Conservation (phyloP, 1,140 invertebrate species). For the Prorops nasuta region DNA sequence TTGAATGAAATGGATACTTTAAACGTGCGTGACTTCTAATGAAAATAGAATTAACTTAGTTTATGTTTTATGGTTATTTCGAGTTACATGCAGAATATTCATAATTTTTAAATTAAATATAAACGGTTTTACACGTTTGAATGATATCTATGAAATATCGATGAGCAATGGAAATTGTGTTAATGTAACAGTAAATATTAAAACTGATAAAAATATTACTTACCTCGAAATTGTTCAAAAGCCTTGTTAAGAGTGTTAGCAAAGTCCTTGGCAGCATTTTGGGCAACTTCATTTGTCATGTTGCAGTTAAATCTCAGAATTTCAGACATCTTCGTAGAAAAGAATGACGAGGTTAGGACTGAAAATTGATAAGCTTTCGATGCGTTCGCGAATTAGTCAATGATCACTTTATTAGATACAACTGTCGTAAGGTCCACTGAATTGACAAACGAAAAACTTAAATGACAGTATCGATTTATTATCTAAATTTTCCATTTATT, state of each 20-base stretch:
- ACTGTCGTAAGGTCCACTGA: slow-evolving; percentile 10
- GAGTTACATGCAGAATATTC: no score
- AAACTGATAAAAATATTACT: slow-evolving; percentile 24
- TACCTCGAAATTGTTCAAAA: slow-evolving; percentile 35
- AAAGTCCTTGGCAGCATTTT: slow-evolving; percentile 23
- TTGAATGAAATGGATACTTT: no score
- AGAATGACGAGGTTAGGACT: slow-evolving; percentile 17
- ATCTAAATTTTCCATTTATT: slow-evolving; percentile 15
- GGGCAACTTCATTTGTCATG: slow-evolving; percentile 18
- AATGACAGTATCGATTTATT: slow-evolving; percentile 19
- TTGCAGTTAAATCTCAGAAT: slow-evolving; percentile 12
- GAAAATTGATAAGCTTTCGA: no score
- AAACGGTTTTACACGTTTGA: no score
- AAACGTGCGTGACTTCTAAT: no score
- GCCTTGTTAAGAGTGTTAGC: slow-evolving; percentile 16
- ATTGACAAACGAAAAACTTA: slow-evolving; percentile 19
- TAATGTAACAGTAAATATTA: background rate
- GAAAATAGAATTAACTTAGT: no score
- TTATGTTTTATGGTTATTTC: no score
- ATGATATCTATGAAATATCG: no score
- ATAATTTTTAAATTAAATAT: no score
- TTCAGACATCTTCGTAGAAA: slow-evolving; percentile 8
- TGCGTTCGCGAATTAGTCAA: slow-evolving; percentile 11
- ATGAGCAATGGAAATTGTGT: background rate
- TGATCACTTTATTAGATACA: slow-evolving; percentile 23